A percentile compares a stretch with the other conserved stretches of the same genome.
phyloP scores from a whole-genome alignment of 2,797 vertebrate genomes.

The Sebastes matsubarae region DNA sequence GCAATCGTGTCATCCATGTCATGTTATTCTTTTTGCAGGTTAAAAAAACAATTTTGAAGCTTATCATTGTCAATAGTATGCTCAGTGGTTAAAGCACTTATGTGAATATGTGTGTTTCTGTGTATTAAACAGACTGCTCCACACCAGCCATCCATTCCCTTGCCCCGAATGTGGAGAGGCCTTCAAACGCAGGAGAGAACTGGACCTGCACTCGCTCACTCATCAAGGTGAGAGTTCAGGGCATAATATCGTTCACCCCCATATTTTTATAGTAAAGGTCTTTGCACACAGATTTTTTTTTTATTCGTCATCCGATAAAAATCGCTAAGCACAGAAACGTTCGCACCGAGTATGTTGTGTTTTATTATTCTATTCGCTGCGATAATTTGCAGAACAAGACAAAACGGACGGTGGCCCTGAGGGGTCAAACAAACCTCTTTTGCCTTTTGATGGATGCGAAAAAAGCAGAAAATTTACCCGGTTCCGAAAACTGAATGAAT shows the following conservation, averaged over 20 bases:
- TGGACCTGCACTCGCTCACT: conserved; percentile 89
- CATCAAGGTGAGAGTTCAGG: conserved; percentile 84
- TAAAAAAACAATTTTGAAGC: background rate
- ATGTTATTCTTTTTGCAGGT: background rate
- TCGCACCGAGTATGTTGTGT: no score
- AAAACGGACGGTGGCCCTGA: no score
- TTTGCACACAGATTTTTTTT: no score
- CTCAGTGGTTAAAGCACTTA: background rate
- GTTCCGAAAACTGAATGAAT: no score
- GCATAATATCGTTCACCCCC: background rate
- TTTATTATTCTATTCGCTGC: no score
- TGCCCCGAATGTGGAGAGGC: conserved; percentile 88
- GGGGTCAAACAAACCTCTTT: no score
- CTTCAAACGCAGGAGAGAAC: conserved; percentile 89
- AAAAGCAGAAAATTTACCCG: no score
- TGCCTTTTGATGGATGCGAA: no score
- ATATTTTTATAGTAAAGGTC: background rate
- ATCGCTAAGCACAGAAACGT: no score
- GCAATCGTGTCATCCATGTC: background rate
- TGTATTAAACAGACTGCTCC: conserved; percentile 81
- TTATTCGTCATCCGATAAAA: no score
- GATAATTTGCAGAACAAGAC: no score
- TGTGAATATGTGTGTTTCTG: background rate
- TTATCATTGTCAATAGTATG: background rate
- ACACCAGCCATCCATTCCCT: conserved; percentile 91